Conservation (phyloP, 2,113 vertebrate genomes). For the Bufo bufo region DNA sequence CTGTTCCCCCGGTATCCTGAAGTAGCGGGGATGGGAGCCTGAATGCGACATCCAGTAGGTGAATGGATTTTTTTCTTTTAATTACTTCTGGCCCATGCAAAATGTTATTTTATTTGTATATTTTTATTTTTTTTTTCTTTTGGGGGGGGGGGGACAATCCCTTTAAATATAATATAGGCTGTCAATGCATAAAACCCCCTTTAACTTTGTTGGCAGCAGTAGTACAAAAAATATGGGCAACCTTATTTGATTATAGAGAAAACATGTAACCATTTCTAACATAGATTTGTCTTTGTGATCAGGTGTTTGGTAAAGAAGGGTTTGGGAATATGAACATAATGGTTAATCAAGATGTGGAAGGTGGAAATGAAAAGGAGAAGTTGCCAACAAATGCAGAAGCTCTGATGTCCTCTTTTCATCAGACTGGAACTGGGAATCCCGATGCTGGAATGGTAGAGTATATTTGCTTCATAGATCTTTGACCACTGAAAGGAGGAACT, state of each 20-base stretch:
- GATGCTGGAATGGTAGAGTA: conserved; percentile 74
- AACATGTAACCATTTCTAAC: neutral
- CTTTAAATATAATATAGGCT: too few relatives aligned
- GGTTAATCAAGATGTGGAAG: conserved; percentile 55
- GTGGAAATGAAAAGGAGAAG: conserved; percentile 64
- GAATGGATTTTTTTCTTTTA: too few relatives aligned
- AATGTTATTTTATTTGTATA: too few relatives aligned
- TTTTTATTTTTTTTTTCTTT: too few relatives aligned
- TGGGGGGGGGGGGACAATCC: too few relatives aligned
- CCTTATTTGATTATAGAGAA: neutral
- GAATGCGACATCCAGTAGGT: too few relatives aligned
- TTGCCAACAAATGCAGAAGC: conserved; percentile 77
- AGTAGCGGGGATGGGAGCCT: too few relatives aligned
- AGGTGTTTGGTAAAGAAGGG: conserved; percentile 62
- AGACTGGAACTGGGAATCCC: conserved; percentile 65
- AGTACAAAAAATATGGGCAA: too few relatives aligned
- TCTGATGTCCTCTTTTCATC: conserved; percentile 78
- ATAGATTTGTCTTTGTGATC: neutral
- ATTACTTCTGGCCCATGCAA: too few relatives aligned
- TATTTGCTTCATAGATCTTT: neutral
- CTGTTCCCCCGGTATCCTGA: too few relatives aligned
- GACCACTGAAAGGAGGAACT: conserved; percentile 21
- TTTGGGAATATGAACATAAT: conserved; percentile 60
- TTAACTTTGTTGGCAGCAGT: too few relatives aligned
- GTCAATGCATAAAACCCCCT: too few relatives aligned